These are phyloP conservation scores for Lateolabrax maculatus DNA, from an alignment of 2,797 vertebrate genomes.

Conservation along the genomic window DNA sequence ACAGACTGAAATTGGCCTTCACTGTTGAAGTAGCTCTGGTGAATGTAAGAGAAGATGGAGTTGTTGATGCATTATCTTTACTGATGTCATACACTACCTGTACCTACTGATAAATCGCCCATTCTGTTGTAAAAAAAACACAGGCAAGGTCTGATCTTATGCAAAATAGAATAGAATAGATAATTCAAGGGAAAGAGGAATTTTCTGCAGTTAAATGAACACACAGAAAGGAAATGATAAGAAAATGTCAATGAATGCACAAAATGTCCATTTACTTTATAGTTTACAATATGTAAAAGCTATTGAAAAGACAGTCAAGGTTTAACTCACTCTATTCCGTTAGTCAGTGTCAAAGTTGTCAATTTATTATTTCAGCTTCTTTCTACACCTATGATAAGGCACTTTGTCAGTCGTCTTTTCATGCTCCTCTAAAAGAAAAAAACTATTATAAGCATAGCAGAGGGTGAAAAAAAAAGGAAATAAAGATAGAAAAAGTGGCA, in stretches of 20 bases:
- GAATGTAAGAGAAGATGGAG: neutral
- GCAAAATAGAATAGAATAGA: neutral
- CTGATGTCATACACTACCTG: neutral
- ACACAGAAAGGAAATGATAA: neutral
- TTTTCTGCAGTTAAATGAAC: neutral
- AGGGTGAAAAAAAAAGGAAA: slow-evolving; percentile 17
- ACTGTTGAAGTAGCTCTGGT: neutral
- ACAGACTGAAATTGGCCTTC: slow-evolving; percentile 19
- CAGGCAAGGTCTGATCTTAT: neutral
- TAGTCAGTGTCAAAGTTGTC: neutral
- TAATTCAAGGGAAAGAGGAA: neutral
- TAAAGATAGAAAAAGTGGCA: slow-evolving; percentile 22
- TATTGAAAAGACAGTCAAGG: neutral
- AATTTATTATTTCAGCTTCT: neutral
- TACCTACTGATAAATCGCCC: neutral
- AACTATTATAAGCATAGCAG: slow-evolving; percentile 1
- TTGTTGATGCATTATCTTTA: neutral
- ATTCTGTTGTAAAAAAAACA: neutral
- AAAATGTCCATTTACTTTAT: neutral
- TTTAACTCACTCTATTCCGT: neutral
- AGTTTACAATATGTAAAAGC: neutral
- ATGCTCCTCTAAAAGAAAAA: slow-evolving; percentile 2
- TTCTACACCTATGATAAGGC: neutral
- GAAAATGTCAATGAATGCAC: neutral
- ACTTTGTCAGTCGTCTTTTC: neutral